phyloP scores from a whole-genome alignment of 2,888 invertebrate genomes.

The Conchocele bisecta region DNA sequence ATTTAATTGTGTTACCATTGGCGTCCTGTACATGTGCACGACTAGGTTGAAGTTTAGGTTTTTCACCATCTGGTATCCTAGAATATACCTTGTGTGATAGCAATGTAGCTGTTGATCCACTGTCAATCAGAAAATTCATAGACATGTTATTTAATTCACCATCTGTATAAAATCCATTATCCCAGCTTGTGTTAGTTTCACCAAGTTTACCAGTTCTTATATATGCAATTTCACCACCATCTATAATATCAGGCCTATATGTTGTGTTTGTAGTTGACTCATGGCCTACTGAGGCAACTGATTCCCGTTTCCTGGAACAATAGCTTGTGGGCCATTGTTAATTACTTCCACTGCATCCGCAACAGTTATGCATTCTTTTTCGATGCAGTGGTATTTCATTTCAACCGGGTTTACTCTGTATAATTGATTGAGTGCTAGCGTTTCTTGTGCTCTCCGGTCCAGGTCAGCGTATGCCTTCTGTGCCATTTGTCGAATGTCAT shows the following conservation, averaged over 20 bases:
- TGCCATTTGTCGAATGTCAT: conserved; percentile 8
- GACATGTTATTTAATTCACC: neutral
- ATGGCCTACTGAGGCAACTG: conserved; percentile 8
- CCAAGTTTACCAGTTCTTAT: conserved; percentile 4
- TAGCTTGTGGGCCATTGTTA: no score
- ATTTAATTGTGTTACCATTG: conserved; percentile 5
- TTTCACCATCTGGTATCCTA: neutral
- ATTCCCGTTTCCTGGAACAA: conserved; percentile 15
- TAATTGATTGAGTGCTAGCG: conserved; percentile 40
- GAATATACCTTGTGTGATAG: conserved; percentile 1
- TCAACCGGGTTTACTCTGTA: conserved; percentile 40
- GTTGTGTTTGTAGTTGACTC: neutral
- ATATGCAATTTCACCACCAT: no score
- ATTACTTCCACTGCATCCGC: conserved; percentile 44
- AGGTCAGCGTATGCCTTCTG: conserved; percentile 33
- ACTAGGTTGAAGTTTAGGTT: neutral
- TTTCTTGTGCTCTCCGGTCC: conserved; percentile 37
- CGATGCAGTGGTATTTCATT: conserved; percentile 52
- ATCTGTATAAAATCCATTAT: conserved; percentile 15
- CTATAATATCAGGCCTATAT: no score
- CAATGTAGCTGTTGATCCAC: conserved; percentile 9
- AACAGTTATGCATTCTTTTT: conserved; percentile 40
- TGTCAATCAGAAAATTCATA: conserved; percentile 8
- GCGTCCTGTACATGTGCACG: neutral
- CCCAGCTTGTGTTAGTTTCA: conserved; percentile 4